Evolutionary conservation across 2,888 invertebrate genomes (phyloP), one percentile per base, ranked within the genome.

Genomic region (Metalampra italica): DNA sequence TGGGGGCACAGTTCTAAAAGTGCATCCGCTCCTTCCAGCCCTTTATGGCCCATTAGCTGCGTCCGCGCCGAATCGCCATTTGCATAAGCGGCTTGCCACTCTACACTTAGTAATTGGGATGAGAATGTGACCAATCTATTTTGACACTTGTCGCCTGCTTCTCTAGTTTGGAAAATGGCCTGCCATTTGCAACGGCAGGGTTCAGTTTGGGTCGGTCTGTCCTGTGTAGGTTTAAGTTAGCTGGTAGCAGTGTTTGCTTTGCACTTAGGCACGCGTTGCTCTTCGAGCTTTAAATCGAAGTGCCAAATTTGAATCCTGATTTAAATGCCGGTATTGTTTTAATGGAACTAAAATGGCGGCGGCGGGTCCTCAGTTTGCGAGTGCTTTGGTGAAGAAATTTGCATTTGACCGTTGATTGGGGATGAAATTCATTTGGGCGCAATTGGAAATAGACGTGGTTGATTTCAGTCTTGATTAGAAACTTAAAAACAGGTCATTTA

Each of bases 41-140:
- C 74, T 69, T 69, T 71, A 84, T 66, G 81, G 75, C 59, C 88
- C 87, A 89, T 89, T 88, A 89, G 87, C 81, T 75, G 82, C 78
- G 86, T 88, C 81, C 87, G 82, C 85, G 82, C 78, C 78, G 80
- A 82, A 80, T 81, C 82, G 78, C 79, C 82, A 88, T 89, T 88
- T 89, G 87, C 88, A 89, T 89, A 89, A 89, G 83, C 88, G 87
- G 87, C 86, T 87, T 82, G 80, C 78, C 75, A 79, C 82, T 79
- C 81, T 78, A 80, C 84, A 82, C 84, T 78, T 78, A 77, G 86
- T 88, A 87, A 86, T 88, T 87, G 85, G 82, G 82, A 85, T 84
- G 85, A 82, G 75, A 60, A 62, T 68, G 66, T 64, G 72, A 66
- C 88, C 81, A 78, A 58, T 67, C 54, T 76, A 64, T 55, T 54